A percentile compares a stretch with the other conserved stretches of the same genome.
These are phyloP conservation scores for Stenchaetothrips biformis DNA, from an alignment of 2,888 invertebrate species.

Conservation along the genomic window DNA sequence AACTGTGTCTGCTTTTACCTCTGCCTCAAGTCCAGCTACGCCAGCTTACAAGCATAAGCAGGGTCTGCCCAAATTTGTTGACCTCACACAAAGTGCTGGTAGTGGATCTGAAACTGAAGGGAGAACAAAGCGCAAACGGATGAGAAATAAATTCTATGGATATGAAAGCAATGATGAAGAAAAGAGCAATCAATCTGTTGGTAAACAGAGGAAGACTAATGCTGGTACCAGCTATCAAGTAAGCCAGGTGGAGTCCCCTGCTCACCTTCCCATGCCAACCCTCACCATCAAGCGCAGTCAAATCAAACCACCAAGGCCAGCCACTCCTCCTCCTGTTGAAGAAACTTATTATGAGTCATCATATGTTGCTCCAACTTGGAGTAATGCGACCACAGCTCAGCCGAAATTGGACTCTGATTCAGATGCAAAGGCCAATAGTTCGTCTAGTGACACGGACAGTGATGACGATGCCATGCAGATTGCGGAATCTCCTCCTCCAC, in stretches of 20 bases:
- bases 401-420: neutral
- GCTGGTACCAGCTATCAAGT: conserved; percentile 24
- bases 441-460: conserved; percentile 48
- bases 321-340: conserved; percentile 25
- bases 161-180: conserved; percentile 81
- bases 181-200: conserved; percentile 42
- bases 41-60: conserved; percentile 37
- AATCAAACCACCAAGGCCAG: conserved; percentile 32
- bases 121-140: conserved; percentile 71
- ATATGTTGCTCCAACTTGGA: neutral
- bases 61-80: conserved; percentile 41
- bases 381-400: neutral
- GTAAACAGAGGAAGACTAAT: conserved; percentile 51
- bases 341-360: neutral
- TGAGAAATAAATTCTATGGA: conserved; percentile 82
- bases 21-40: conserved; percentile 30
- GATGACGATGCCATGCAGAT: conserved; percentile 54
- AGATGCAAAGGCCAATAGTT: neutral
- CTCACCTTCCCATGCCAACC: conserved; percentile 44
- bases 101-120: conserved; percentile 55
- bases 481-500: conserved; percentile 36
- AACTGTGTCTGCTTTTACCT: conserved; percentile 27
- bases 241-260: conserved; percentile 33
- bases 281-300: conserved; percentile 44
- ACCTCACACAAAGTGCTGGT: conserved; percentile 38